phyloP scores from a whole-genome alignment of 2,797 vertebrate species.

The Aldrovandia affinis region DNA sequence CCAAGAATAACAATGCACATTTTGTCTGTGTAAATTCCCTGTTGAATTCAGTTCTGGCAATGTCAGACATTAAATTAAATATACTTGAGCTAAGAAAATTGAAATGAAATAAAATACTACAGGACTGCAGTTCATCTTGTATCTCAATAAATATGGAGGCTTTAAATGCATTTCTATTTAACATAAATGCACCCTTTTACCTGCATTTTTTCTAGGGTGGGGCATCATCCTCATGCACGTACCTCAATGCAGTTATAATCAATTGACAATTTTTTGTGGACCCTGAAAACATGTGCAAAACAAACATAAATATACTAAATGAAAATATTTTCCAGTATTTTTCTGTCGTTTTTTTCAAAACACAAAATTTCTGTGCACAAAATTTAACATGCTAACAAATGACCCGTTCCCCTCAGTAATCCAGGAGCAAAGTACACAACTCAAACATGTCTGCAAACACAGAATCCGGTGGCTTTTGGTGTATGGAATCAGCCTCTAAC shows the following conservation, averaged over 20 bases:
- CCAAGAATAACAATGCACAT: background rate
- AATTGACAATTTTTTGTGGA: background rate
- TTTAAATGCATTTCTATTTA: background rate
- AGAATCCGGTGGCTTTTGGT: background rate
- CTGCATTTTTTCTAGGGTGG: no score
- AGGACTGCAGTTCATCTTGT: no score
- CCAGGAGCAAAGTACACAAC: constrained; percentile 1
- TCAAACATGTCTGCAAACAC: constrained; percentile 5
- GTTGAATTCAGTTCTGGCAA: background rate
- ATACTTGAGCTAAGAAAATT: no score
- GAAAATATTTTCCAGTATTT: no score
- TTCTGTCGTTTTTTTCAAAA: no score
- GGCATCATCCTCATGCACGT: no score
- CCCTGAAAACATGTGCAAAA: background rate
- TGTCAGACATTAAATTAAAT: background rate
- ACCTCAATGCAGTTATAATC: background rate
- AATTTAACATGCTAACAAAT: background rate
- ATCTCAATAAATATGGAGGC: background rate
- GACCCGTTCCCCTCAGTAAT: background rate
- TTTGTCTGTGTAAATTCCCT: background rate
- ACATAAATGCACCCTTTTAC: background rate
- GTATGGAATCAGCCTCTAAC: background rate
- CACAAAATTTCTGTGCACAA: background rate
- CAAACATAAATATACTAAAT: background rate
- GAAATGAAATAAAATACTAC: no score